Percentiles rank a stretch among this genome's conserved stretches.
Evolutionary conservation across 2,113 vertebrate species (phyloP).

Genomic region (Amphiprion ocellaris): DNA sequence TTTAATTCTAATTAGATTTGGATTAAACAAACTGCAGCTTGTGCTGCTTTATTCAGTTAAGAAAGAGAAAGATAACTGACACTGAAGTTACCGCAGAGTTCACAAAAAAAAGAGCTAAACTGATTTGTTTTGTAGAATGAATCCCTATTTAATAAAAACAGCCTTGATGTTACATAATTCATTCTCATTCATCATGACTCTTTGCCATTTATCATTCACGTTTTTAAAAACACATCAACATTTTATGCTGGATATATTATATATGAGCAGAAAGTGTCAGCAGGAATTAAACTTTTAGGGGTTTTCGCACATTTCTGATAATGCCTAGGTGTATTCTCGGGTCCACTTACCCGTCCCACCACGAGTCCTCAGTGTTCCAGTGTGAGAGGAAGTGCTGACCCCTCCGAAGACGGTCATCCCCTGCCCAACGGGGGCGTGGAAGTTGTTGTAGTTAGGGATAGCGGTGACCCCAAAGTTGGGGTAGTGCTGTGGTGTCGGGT

Average conservation of each 20-base stretch:
- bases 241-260: background rate
- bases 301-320: too few species aligned
- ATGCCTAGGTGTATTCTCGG: too few species aligned
- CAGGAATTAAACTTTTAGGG: background rate
- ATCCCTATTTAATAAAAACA: background rate
- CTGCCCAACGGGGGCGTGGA: constrained; percentile 89
- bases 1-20: background rate
- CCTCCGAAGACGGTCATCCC: constrained; percentile 94
- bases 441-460: constrained; percentile 98
- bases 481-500: constrained; percentile 94
- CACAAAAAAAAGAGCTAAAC: background rate
- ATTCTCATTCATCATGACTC: too few species aligned
- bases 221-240: background rate
- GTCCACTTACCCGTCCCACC: constrained; percentile 90
- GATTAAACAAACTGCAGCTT: background rate
- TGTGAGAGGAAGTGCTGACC: constrained; percentile 92
- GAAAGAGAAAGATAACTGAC: background rate
- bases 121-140: background rate
- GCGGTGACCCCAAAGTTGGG: constrained; percentile 92
- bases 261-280: background rate
- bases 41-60: background rate
- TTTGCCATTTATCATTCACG: background rate
- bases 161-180: background rate
- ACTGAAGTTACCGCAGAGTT: background rate
- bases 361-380: constrained; percentile 91